These are phyloP conservation scores for Tetragonisca angustula DNA, from an alignment of 2,888 invertebrate species.

Conservation along the genomic window DNA sequence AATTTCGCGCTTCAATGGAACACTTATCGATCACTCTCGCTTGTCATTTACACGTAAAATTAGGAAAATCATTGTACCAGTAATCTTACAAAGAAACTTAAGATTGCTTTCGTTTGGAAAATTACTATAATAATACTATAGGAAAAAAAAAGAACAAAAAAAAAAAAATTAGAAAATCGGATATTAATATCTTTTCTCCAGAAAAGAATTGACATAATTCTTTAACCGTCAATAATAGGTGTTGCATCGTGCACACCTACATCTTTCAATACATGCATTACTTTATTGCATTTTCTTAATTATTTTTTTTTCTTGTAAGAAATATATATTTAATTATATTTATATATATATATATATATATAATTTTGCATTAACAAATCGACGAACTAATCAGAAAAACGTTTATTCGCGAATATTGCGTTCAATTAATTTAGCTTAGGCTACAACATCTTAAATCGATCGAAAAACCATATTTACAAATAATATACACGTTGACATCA, in stretches of 20 bases:
- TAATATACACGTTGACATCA: not conserved
- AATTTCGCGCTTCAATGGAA: constrained; percentile 7
- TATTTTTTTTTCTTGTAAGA: no score
- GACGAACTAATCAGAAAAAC: constrained; percentile 27
- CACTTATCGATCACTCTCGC: constrained; percentile 1
- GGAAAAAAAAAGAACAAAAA: no score
- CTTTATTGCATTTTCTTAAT: constrained; percentile 18
- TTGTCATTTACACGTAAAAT: not conserved
- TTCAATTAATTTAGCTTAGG: constrained; percentile 1
- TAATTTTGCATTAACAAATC: constrained; percentile 13
- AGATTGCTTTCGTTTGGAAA: not conserved
- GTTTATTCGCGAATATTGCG: constrained; percentile 24
- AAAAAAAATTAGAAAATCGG: not conserved
- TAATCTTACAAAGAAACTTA: not conserved
- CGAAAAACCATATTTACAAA: not conserved
- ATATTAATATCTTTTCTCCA: not conserved
- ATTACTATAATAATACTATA: not conserved
- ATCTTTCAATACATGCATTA: constrained; percentile 69
- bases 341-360: not conserved
- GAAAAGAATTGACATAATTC: not conserved
- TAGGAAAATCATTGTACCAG: not conserved
- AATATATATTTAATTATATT: not conserved
- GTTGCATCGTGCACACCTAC: constrained; percentile 17
- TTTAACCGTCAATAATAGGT: constrained; percentile 9
- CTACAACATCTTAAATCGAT: not conserved